Evolutionary conservation across 2,797 vertebrate species (phyloP).

Genomic region (Gallirallus australis): DNA sequence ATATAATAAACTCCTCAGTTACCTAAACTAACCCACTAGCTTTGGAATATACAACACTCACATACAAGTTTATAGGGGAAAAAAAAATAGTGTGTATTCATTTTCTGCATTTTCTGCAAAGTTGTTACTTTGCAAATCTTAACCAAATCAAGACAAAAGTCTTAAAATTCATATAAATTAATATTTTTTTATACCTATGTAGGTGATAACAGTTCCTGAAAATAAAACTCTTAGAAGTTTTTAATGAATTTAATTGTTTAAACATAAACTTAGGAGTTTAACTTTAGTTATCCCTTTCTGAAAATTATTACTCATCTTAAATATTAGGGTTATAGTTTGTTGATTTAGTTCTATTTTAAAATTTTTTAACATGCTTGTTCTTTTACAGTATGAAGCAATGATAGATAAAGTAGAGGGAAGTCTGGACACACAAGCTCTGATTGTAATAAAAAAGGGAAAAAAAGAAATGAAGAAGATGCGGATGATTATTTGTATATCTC

Average conservation of each 20-base stretch:
- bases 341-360: background rate
- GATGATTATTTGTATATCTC: background rate
- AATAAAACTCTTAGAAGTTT: background rate
- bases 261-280: background rate
- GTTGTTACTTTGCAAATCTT: background rate
- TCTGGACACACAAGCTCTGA: background rate
- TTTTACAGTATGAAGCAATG: background rate
- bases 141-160: background rate
- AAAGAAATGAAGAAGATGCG: background rate
- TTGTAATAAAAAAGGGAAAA: background rate
- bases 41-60: background rate
- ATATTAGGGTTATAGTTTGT: background rate
- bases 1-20: background rate
- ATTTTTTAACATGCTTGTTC: background rate
- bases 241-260: background rate
- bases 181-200: background rate
- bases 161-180: background rate
- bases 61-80: background rate
- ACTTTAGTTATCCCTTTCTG: background rate
- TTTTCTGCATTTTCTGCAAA: background rate
- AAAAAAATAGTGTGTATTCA: background rate
- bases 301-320: background rate
- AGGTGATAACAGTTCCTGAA: background rate
- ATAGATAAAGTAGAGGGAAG: background rate
- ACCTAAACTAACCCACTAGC: background rate